These are phyloP conservation scores for Ophonus ardosiacus DNA, from an alignment of 2,888 invertebrate genomes.

Conservation along the genomic window DNA sequence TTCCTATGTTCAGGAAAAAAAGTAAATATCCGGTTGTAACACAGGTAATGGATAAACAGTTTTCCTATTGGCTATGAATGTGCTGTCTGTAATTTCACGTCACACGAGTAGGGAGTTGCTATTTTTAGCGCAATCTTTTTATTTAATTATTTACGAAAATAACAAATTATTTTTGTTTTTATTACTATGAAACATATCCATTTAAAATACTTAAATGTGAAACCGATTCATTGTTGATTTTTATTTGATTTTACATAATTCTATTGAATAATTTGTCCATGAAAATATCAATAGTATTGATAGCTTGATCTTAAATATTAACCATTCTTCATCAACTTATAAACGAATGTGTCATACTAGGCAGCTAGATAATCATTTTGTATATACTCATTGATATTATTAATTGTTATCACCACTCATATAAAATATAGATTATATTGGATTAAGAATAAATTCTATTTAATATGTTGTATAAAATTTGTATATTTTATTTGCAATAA, in stretches of 20 bases:
- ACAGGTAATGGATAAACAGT: no score
- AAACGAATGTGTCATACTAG: conserved; percentile 58
- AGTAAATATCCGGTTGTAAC: no score
- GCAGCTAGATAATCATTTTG: conserved; percentile 57
- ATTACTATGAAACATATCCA: no score
- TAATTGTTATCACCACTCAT: conserved; percentile 38
- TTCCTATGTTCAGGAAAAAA: no score
- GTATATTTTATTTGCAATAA: conserved; percentile 32
- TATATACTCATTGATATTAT: conserved; percentile 42
- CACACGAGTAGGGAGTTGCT: no score
- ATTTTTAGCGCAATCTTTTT: no score
- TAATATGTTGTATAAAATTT: conserved; percentile 50
- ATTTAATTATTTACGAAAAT: no score
- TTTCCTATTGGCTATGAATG: no score
- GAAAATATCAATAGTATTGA: conserved; percentile 29
- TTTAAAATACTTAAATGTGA: no score
- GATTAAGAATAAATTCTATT: conserved; percentile 46
- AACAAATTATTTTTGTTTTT: no score
- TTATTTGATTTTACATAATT: not conserved
- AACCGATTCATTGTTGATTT: conserved; percentile 10
- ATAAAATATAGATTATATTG: conserved; percentile 39
- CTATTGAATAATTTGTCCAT: conserved; percentile 3
- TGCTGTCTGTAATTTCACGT: no score
- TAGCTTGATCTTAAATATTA: conserved; percentile 34
- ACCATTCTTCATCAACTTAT: conserved; percentile 4